phyloP scores from a whole-genome alignment of 2,113 vertebrate genomes.

The Rhea pennata region DNA sequence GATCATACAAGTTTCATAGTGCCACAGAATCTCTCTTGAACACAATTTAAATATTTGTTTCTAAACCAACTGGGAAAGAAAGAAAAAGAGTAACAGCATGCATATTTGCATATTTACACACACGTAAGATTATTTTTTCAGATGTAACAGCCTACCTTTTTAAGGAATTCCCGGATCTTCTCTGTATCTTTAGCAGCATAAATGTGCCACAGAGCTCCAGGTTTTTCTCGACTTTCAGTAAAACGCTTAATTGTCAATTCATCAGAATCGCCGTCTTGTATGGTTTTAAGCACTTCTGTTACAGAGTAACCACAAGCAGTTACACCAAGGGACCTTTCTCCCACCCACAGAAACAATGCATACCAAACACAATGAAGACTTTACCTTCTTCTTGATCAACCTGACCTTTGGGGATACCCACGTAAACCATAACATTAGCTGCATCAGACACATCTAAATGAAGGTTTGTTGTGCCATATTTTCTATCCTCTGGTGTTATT shows the following conservation, averaged over 20 bases:
- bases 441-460: conserved; percentile 84
- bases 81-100: neutral
- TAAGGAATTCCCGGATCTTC: conserved; percentile 83
- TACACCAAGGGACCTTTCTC: neutral
- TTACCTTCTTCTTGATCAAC: conserved; percentile 81
- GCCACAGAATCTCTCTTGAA: neutral
- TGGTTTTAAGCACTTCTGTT: conserved; percentile 82
- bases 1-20: neutral
- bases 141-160: conserved; percentile 65
- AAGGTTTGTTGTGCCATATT: conserved; percentile 83
- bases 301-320: neutral
- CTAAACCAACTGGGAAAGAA: neutral
- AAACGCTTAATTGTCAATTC: conserved; percentile 82
- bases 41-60: neutral
- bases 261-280: conserved; percentile 83
- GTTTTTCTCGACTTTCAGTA: conserved; percentile 79
- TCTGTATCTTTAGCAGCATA: conserved; percentile 85
- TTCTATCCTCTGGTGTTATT: conserved; percentile 82
- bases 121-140: neutral
- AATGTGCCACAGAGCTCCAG: conserved; percentile 85
- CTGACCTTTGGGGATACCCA: conserved; percentile 83
- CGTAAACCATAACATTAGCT: conserved; percentile 85
- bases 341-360: neutral
- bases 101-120: neutral
- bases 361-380: neutral